Percentiles rank a stretch among this genome's conserved stretches.
phyloP scores from a whole-genome alignment of 2,113 vertebrate species.

The Limnothrissa miodon region DNA sequence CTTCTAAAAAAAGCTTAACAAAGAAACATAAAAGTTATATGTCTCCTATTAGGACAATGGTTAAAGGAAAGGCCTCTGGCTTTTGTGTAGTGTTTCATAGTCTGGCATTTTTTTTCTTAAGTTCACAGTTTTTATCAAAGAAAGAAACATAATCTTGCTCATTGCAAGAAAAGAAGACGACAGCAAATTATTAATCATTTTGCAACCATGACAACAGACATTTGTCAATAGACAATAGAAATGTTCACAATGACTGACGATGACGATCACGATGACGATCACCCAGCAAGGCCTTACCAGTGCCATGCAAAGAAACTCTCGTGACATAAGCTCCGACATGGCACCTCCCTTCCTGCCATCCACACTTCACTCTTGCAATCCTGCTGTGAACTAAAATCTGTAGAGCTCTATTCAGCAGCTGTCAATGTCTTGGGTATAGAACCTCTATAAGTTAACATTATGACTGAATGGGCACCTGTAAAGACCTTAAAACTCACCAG shows the following conservation, averaged over 20 bases:
- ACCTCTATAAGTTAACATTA: not conserved
- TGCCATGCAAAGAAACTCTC: slow-evolving; percentile 12
- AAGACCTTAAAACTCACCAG: not conserved
- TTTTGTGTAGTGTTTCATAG: too few relatives aligned
- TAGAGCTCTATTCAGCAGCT: not conserved
- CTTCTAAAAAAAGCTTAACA: too few relatives aligned
- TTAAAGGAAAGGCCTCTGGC: too few relatives aligned
- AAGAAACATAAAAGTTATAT: too few relatives aligned
- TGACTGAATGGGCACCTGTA: not conserved
- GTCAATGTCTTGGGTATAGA: not conserved
- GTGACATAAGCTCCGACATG: slow-evolving; percentile 27
- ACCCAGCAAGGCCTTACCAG: too few relatives aligned
- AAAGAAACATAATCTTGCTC: not conserved
- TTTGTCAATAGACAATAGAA: too few relatives aligned
- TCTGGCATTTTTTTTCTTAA: too few relatives aligned
- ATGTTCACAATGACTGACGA: too few relatives aligned
- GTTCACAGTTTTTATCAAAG: not conserved
- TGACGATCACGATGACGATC: too few relatives aligned
- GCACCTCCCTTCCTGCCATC: slow-evolving; percentile 7
- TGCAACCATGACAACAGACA: not conserved
- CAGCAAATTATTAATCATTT: not conserved
- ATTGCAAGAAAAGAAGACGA: not conserved
- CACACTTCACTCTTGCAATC: too few relatives aligned
- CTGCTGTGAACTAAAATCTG: not conserved
- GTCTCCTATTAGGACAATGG: too few relatives aligned